Evolutionary conservation across 2,797 vertebrate species (phyloP), one percentile per base, ranked within the genome.

Genomic region (Acridotheres tristis): DNA sequence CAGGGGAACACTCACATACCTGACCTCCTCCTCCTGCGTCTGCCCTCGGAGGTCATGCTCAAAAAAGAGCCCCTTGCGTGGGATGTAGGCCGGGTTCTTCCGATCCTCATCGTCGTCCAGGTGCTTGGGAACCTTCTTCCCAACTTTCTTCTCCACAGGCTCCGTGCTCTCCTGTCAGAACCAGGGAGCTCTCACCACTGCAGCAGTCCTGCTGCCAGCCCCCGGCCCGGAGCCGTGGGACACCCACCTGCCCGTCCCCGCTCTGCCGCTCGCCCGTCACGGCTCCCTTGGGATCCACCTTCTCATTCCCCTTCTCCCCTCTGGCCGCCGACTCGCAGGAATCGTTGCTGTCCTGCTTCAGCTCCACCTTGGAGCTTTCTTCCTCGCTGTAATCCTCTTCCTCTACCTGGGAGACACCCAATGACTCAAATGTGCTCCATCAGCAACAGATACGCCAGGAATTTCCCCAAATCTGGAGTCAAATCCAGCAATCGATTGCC

Each of bases 11-110:
- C 63, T 65, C 55, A 93, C 86, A 91, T 98, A 98, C 98, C 98
- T 98, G 95, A 98, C 97, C 97, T 99, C 99, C 86, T 99, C 99
- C 93, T 99, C 99, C 95, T 99, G 99, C 2, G 99, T 95, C 85
- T 99, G 99, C 16, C 99, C 99, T 69, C 99, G 97, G 53, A 99
- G 99, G 38, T 99, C 99, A 6, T 99, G 99, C 94, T 99, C 99
- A 22, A 99, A 99, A 98, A 99, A 99, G 76, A 99, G 98, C 40
- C 99, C 99, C 96, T 99, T 99, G 73, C 99, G 98, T 0, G 99
- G 99, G 95, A 99, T 99, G 96, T 99, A 99, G 0, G 99, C 99
- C 1, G 99, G 99, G 96, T 99, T 99, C 97, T 99, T 99, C 20
- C 99, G 84, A 94, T 99, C 99, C 95, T 99, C 99, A 5, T 99